Base-by-base conservation (phyloP, 1,140 invertebrate genomes). In the Anastatus disparis region DNA sequence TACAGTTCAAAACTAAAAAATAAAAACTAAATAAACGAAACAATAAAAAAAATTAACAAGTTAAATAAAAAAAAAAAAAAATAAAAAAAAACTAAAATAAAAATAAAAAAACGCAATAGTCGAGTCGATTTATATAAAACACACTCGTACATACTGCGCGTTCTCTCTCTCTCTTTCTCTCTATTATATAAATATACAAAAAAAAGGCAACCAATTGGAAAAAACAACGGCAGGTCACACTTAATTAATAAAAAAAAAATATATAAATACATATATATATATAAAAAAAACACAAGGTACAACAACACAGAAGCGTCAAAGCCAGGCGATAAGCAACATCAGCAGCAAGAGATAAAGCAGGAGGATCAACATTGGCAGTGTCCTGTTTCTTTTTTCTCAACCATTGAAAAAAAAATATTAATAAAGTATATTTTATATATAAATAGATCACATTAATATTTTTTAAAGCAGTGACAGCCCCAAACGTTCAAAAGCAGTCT, bases 271-370 rank as follows among this genome's bases (percentile, higher is more conserved):
- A n/a, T n/a, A n/a, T n/a, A n/a, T n/a, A n/a, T n/a, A n/a, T n/a
- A n/a, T n/a, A n/a, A n/a, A n/a, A n/a, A n/a, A n/a, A n/a, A n/a
- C n/a, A n/a, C n/a, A n/a, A 59, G 13, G 31, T 38, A 53, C 46
- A 52, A 50, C 29, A 62, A 42, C 20, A 62, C 38, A 46, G 10
- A 70, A 70, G 68, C 59, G 15, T 63, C 15, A 38, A 70, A 70
- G 68, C 68, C 50, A 70, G 10, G 59, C 38, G 38, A 63, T 15
- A 69, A 69, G 56, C 58, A n/a, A n/a, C n/a, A n/a, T n/a, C n/a
- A n/a, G 38, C 50, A 70, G 52, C 38, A 22, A n/a, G 35, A 69
- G 13, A 31, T n/a, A 20, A 66, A 66, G 38, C 50, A n/a, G 22
- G 50, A 62, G 29, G 17, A 68, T 38, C 31, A 68, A 35, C 35